A percentile compares a stretch with the other conserved stretches of the same genome.
Conservation (phyloP, 1,140 invertebrate species). For the Monochamus saltuarius region DNA sequence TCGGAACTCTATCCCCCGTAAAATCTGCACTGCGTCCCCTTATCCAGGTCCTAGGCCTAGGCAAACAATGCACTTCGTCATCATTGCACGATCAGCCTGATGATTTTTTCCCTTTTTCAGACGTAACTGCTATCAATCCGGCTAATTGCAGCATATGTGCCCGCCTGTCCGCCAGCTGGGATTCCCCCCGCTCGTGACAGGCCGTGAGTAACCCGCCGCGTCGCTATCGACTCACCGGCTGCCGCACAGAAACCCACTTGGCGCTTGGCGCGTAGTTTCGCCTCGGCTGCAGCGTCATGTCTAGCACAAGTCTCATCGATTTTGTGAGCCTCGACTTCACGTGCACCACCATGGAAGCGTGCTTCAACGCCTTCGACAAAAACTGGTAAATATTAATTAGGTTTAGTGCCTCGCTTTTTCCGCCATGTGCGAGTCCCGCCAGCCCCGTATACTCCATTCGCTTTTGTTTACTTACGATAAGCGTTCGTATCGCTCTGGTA, state of each 20-base stretch:
- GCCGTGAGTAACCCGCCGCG: constrained; percentile 16
- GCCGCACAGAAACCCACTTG: constrained; percentile 13
- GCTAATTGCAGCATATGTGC: too few relatives aligned
- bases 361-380: constrained; percentile 82
- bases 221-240: constrained; percentile 22
- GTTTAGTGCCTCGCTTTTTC: background rate
- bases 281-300: constrained; percentile 35
- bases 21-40: too few relatives aligned
- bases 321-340: constrained; percentile 25
- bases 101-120: too few relatives aligned
- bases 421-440: too few relatives aligned
- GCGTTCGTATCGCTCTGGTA: too few relatives aligned
- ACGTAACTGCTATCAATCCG: too few relatives aligned
- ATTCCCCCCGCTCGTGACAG: background rate
- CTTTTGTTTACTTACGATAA: too few relatives aligned
- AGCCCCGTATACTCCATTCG: too few relatives aligned
- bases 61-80: too few relatives aligned
- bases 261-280: constrained; percentile 28
- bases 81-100: too few relatives aligned
- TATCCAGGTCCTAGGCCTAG: too few relatives aligned
- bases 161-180: background rate
- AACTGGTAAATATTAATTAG: constrained; percentile 61
- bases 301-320: constrained; percentile 35
- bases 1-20: too few relatives aligned
- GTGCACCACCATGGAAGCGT: constrained; percentile 72